Base-by-base conservation (phyloP, 2,888 invertebrate species). In the Eupithecia subfuscata region DNA sequence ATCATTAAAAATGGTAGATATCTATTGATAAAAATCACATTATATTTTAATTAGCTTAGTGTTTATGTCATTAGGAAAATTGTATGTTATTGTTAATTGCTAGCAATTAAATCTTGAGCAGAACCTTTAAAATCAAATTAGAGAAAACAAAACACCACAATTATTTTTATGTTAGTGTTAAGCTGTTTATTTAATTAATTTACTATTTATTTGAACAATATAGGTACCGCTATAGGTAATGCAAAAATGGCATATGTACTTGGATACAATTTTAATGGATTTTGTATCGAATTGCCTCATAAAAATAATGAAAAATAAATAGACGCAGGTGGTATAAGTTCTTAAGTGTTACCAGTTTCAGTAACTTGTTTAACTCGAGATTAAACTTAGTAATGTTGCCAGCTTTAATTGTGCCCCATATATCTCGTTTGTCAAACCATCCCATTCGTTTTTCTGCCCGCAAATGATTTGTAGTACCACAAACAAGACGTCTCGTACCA, bases 381-480 rank as follows among this genome's bases (percentile, higher is more conserved):
- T 72, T 69, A 64, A 69, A 69, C 69, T 11, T 18, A 65, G 70
- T 74, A 60, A 69, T 68, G 71, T 71, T 69, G 69, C 74, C 76
- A 72, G 69, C 78, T 75, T 79, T 80, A 77, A 79, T 79, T 77
- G 78, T 77, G 71, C 75, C 67, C 78, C 78, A 79, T 80, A 81
- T 80, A 69, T 79, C 70, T 79, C 75, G 68, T 71, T 63, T 72
- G 80, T 77, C 77, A 76, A 75, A 70, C 73, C 69, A 52, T 71
- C 70, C 78, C 75, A 81, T 82, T 76, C 67, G 75, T 80, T 79
- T 79, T 76, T 77, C 75, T 30, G 71, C 64, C 69, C 79, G 73
- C 77, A 22, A 70, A 79, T 82, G 80, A 82, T 79, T 82, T 80
- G 79, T 82, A 56, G 78, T 71, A 74, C 75, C 77, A 77, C 78